Conservation (phyloP, 1,140 invertebrate species). For the Drosophila pseudoananassae region DNA sequence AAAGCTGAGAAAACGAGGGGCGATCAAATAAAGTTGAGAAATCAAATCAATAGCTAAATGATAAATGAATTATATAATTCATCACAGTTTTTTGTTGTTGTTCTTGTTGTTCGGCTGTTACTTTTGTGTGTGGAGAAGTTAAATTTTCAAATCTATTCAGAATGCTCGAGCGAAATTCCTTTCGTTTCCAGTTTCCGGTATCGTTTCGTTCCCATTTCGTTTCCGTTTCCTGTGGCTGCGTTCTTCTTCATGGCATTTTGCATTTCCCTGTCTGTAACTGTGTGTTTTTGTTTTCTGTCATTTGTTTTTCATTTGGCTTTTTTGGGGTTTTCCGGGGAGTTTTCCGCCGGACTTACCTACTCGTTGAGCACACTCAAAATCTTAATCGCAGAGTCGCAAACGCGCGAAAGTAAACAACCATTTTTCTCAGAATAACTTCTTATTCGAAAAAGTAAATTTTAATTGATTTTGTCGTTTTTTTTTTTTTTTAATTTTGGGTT, state of each 20-base stretch:
- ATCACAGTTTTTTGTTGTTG: constrained; percentile 78
- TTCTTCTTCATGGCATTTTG: constrained; percentile 60
- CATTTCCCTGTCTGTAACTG: constrained; percentile 14
- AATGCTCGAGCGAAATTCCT: constrained; percentile 24
- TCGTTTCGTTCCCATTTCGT: constrained; percentile 9
- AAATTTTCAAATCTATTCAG: constrained; percentile 38
- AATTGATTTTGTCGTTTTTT: constrained; percentile 40
- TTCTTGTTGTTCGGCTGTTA: constrained; percentile 50
- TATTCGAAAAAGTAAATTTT: constrained; percentile 64
- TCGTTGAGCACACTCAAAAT: constrained; percentile 20
- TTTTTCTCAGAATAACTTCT: constrained; percentile 49
- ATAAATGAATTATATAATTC: constrained; percentile 50
- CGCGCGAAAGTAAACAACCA: constrained; percentile 68
- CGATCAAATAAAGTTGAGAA: constrained; percentile 8
- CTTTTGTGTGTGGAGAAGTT: constrained; percentile 14
- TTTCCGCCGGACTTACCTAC: constrained; percentile 15
- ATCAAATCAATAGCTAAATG: constrained; percentile 28
- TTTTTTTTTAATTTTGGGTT: constrained; percentile 29
- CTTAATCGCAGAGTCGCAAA: constrained; percentile 24
- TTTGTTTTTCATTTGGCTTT: background rate
- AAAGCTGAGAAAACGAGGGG: constrained; percentile 1
- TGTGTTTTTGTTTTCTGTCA: constrained; percentile 17
- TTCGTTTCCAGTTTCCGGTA: constrained; percentile 3
- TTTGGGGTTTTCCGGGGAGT: constrained; percentile 1
- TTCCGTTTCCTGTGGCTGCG: constrained; percentile 32